Conservation (phyloP, 2,797 vertebrate genomes). For the Rhinatrema bivittatum region DNA sequence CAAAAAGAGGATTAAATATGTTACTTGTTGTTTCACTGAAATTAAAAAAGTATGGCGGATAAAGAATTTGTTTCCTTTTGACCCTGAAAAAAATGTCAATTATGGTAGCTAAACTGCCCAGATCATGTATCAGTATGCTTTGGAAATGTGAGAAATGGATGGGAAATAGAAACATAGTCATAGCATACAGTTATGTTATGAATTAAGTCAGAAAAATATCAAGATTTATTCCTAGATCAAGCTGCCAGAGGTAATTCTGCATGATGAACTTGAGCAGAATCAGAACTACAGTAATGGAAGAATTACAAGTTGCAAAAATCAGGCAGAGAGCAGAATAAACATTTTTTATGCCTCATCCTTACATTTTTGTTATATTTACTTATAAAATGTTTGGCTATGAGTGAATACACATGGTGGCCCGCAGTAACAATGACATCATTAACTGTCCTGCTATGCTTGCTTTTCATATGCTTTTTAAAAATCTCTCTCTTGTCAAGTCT, state of each 20-base stretch:
- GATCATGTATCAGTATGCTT: constrained; percentile 69
- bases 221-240: constrained; percentile 65
- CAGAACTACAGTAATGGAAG: constrained; percentile 48
- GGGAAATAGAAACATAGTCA: constrained; percentile 64
- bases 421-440: constrained; percentile 1
- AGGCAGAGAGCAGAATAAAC: not conserved
- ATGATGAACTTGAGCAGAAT: constrained; percentile 65
- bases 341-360: not conserved
- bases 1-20: constrained; percentile 68
- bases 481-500: too few species aligned
- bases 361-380: constrained; percentile 1
- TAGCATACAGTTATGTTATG: constrained; percentile 71
- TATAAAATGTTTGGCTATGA: not conserved
- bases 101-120: constrained; percentile 66
- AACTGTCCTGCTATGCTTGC: not conserved
- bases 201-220: constrained; percentile 69
- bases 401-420: not conserved
- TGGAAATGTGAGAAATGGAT: constrained; percentile 75
- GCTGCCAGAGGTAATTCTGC: constrained; percentile 67
- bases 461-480: constrained; percentile 3
- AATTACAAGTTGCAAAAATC: constrained; percentile 5
- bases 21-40: constrained; percentile 68
- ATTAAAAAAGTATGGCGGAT: constrained; percentile 68
- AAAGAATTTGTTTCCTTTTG: constrained; percentile 70
- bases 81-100: constrained; percentile 67